Evolutionary conservation across 2,888 invertebrate genomes (phyloP).

Genomic region (Drosophila paucipuncta): DNA sequence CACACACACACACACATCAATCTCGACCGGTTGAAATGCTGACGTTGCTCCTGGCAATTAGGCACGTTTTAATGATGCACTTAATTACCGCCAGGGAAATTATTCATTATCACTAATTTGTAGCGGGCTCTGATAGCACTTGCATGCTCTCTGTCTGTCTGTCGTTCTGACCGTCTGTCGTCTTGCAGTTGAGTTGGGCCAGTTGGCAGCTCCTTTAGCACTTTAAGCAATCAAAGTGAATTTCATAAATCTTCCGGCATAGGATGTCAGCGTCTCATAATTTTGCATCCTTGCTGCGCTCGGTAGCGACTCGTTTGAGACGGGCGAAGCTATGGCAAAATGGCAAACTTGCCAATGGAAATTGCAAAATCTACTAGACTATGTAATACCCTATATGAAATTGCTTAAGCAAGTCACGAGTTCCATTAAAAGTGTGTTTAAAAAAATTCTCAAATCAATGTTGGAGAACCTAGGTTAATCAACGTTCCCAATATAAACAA

Average conservation of each 20-base stretch:
- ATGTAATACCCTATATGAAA: constrained; percentile 20
- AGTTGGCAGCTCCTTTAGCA: constrained; percentile 13
- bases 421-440: background rate
- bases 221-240: constrained; percentile 52
- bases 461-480: background rate
- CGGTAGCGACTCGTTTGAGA: constrained; percentile 61
- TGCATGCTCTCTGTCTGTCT: constrained; percentile 8
- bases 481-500: too few species aligned
- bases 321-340: constrained; percentile 3
- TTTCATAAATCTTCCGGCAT: constrained; percentile 43
- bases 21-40: constrained; percentile 39
- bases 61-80: constrained; percentile 74
- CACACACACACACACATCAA: constrained; percentile 19
- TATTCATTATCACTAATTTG: constrained; percentile 81
- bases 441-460: background rate
- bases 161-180: background rate
- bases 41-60: constrained; percentile 53
- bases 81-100: constrained; percentile 77
- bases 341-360: constrained; percentile 9
- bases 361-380: background rate
- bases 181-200: background rate
- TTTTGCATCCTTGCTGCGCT: constrained; percentile 49
- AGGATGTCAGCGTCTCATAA: constrained; percentile 38
- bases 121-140: constrained; percentile 51
- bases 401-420: too few species aligned